Evolutionary conservation across 2,797 vertebrate genomes (phyloP), one percentile per base, ranked within the genome.

Genomic region (Gadopsis marmoratus): DNA sequence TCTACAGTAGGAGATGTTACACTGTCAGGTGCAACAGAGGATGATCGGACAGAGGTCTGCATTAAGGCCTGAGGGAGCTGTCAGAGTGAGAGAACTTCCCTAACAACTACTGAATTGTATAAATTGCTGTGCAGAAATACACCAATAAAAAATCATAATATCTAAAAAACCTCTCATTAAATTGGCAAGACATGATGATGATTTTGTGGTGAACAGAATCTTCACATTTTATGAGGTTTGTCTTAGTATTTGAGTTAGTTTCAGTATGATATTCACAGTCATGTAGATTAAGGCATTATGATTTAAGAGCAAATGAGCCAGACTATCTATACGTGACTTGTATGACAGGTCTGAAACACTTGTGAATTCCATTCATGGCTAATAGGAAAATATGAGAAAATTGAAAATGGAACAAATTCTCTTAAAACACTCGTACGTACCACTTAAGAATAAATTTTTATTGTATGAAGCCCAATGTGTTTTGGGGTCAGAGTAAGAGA

Each of bases 11-110:
- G 12, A 21, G 31, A 63, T 48, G 29, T 23, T 65, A 10, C 35
- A 47, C 43, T 67, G 11, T 62, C 19, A 55, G 64, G 23, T 61
- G n/a, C 19, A 73, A 17, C 53, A 54, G 17, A n/a, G 8, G 23
- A 60, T 53, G 19, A 76, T 76, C 53, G 19, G 35, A 19, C 14
- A 35, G 37, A 68, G 14, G 45, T 76, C 47, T 68, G 31, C 47
- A 60, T 60, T 50, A 50, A 45, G 65, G 68, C 21, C 74, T 29
- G 47, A 21, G 54, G 26, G 29, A 51, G 64, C 33, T 66, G 54
- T 56, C 26, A 39, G 23, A 58, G 17, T 48, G 43, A 37, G 53
- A 58, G 5, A 0, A 21, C 43, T 16, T 21, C 5, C 29, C 13
- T 14, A 16, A 54, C 19, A 55, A 50, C 33, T 21, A 58, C 43